These are phyloP conservation scores for Hypolimnas misippus DNA, from an alignment of 2,888 invertebrate species.

Conservation along the genomic window DNA sequence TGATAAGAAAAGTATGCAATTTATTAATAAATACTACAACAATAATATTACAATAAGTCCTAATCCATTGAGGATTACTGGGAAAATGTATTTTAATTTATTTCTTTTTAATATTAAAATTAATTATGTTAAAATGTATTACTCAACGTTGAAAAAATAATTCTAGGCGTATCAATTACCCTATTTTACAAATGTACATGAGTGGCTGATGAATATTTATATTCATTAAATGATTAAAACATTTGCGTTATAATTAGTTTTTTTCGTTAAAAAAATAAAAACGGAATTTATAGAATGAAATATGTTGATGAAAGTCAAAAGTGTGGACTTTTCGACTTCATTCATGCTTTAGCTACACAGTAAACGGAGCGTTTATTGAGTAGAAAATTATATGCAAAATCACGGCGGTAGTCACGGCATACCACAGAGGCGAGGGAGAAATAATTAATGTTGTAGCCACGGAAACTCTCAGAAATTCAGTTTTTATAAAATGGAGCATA, in stretches of 20 bases:
- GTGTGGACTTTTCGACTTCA: slow-evolving; percentile 33
- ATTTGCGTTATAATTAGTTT: neutral
- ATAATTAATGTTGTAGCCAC: slow-evolving; percentile 72
- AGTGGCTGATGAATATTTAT: neutral
- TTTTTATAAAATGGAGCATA: slow-evolving; percentile 53
- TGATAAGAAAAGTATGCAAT: too few relatives aligned
- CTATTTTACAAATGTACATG: slow-evolving; percentile 1
- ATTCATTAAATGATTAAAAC: neutral
- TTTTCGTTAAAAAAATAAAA: neutral
- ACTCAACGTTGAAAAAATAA: too few relatives aligned
- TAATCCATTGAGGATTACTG: too few relatives aligned
- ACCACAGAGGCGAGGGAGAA: slow-evolving; percentile 60
- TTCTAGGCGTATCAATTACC: neutral
- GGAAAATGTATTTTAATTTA: too few relatives aligned
- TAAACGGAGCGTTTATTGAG: slow-evolving; percentile 67
- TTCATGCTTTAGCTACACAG: slow-evolving; percentile 46
- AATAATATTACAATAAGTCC: too few relatives aligned
- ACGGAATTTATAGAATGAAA: neutral
- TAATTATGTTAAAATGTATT: too few relatives aligned
- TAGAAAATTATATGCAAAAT: slow-evolving; percentile 81
- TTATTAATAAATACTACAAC: too few relatives aligned
- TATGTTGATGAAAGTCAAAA: slow-evolving; percentile 3
- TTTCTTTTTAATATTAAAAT: too few relatives aligned
- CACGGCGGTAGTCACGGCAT: slow-evolving; percentile 71
- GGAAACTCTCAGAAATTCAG: slow-evolving; percentile 59